Conservation (phyloP, 1,140 invertebrate genomes). For the Drosophila mayri region DNA sequence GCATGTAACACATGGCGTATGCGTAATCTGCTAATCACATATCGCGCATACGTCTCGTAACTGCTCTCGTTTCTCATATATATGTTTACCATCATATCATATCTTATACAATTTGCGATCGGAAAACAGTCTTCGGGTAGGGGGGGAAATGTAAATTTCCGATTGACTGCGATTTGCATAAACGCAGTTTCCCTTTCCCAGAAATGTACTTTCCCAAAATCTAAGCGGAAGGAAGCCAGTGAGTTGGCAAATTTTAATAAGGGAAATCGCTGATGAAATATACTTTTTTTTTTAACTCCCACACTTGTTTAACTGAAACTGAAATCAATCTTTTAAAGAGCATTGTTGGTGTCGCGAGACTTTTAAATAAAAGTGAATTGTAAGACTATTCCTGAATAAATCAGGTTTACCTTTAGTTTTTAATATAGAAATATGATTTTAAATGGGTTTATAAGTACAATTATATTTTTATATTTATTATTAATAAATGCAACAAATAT, state of each 20-base stretch:
- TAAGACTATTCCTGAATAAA: background rate
- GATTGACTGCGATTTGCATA: slow-evolving; percentile 39
- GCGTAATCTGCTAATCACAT: slow-evolving; percentile 54
- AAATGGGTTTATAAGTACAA: background rate
- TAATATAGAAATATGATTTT: background rate
- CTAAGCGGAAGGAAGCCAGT: slow-evolving; percentile 33
- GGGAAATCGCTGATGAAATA: background rate
- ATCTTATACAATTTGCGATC: slow-evolving; percentile 19
- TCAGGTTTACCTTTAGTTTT: fast-evolving
- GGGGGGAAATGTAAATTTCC: slow-evolving; percentile 17
- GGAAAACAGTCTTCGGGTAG: slow-evolving; percentile 4
- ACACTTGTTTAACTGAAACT: background rate
- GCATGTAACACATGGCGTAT: slow-evolving; percentile 66
- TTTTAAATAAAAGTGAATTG: background rate
- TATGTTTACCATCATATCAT: background rate
- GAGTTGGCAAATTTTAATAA: slow-evolving; percentile 31
- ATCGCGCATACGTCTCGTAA: slow-evolving; percentile 21
- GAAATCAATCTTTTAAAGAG: background rate
- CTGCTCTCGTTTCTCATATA: slow-evolving; percentile 26
- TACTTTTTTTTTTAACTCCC: slow-evolving; percentile 1
- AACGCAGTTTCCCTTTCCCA: slow-evolving; percentile 24
- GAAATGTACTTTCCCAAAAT: slow-evolving; percentile 33
- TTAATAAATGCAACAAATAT: background rate
- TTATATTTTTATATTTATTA: background rate
- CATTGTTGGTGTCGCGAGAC: background rate